These are phyloP conservation scores for Bemisia tabaci DNA, from an alignment of 1,140 invertebrate genomes.

Conservation along the genomic window DNA sequence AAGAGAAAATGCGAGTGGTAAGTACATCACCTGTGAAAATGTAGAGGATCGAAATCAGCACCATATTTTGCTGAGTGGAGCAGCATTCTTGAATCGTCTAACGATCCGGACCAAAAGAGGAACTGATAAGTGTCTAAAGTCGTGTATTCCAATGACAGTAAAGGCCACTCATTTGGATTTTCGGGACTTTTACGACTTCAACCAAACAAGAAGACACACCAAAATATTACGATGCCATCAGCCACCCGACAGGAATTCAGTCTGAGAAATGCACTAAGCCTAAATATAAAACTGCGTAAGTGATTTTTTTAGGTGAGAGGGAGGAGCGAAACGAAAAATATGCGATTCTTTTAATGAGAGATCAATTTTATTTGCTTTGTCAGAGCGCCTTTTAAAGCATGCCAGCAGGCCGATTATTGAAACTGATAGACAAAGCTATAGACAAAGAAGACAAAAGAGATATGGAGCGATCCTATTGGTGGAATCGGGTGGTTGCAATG, in stretches of 20 bases:
- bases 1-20: no score
- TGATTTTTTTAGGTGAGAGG: no score
- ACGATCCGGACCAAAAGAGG: constrained; percentile 61
- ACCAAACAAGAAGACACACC: constrained; percentile 5
- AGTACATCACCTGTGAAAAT: constrained; percentile 50
- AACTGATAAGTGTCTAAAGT: constrained; percentile 54
- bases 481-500: no score
- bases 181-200: constrained; percentile 35
- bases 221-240: background rate
- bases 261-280: no score
- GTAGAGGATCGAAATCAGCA: constrained; percentile 42
- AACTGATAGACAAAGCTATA: no score
- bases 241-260: background rate
- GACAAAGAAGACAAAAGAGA: no score
- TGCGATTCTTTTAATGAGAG: no score
- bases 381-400: no score
- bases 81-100: constrained; percentile 56
- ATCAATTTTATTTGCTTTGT: no score
- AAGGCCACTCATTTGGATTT: constrained; percentile 47
- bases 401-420: no score
- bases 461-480: no score
- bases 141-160: constrained; percentile 57
- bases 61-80: constrained; percentile 44
- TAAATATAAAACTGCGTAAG: background rate
- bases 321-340: no score